Conservation (phyloP, 2,888 invertebrate species). For the Nebria salina region DNA sequence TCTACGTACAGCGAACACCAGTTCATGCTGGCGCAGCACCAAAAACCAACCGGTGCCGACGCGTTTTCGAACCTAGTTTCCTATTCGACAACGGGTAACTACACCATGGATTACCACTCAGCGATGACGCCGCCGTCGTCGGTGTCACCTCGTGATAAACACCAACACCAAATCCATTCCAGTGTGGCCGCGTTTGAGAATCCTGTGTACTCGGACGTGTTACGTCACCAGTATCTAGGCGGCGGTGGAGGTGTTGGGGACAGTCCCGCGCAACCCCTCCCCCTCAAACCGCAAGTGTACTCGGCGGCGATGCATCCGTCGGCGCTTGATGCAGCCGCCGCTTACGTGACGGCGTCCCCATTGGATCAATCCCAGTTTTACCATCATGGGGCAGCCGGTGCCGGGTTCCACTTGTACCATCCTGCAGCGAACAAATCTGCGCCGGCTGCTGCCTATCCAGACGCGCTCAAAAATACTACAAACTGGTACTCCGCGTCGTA, state of each 20-base stretch:
- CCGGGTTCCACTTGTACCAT: conserved; percentile 91
- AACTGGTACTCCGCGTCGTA: conserved; percentile 64
- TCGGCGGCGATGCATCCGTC: conserved; percentile 72
- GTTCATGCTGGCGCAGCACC: conserved; percentile 67
- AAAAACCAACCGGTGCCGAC: conserved; percentile 61
- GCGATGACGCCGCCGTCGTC: conserved; percentile 98
- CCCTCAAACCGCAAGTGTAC: conserved; percentile 91
- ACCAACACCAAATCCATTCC: conserved; percentile 67
- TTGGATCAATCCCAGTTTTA: conserved; percentile 88
- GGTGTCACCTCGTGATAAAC: conserved; percentile 91
- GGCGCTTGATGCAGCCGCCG: conserved; percentile 70
- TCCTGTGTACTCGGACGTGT: conserved; percentile 64
- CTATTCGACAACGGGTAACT: conserved; percentile 59
- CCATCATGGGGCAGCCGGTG: conserved; percentile 72
- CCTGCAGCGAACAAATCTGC: conserved; percentile 68
- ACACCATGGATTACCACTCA: conserved; percentile 85
- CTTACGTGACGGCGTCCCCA: conserved; percentile 67
- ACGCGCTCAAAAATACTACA: conserved; percentile 48
- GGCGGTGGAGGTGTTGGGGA: conserved; percentile 65
- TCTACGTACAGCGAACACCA: conserved; percentile 76
- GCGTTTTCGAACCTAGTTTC: conserved; percentile 70
- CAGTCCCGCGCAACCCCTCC: conserved; percentile 73
- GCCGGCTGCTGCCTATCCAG: conserved; percentile 56
- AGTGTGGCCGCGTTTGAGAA: conserved; percentile 64
- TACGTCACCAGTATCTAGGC: conserved; percentile 73